Evolutionary conservation across 2,113 vertebrate genomes (phyloP), one percentile per base, ranked within the genome.

Genomic region (Oxyura jamaicensis): DNA sequence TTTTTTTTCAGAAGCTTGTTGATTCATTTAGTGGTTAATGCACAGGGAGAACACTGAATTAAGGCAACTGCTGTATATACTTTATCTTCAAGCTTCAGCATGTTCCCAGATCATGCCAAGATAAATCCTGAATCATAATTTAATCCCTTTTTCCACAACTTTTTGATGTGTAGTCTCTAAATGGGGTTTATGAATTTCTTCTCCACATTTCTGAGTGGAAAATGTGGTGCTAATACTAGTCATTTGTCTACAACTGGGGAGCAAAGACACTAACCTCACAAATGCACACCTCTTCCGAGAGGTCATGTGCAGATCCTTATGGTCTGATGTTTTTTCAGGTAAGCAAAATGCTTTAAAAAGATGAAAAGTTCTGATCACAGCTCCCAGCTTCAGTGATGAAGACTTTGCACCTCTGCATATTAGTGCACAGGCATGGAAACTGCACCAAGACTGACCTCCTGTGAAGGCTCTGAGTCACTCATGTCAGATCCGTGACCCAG

Each of bases 371-470:
- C 56, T 56, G n/a, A 23, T 59, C 15, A 3, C 36, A 36, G n/a
- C 33, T 88, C 50, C 10, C 28, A 79, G 28, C 56, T 92, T 39
- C 22, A 52, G 19, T 17, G 9, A 4, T 60, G 52, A 76, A n/a
- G n/a, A 33, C 21, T 44, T 63, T 3, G 6, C 35, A 13, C 12
- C 19, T 46, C 55, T 75, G 16, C 1, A 1, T 1, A 0, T 58
- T 72, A 73, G 72, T 50, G 6, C 42, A 67, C 19, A 22, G 33
- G 17, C 4, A 6, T 36, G 31, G 68, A 79, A 76, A 41, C 8
- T 0, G 1, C 62, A 36, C 8, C 0, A 3, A 29, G 26, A 6
- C 19, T 83, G 22, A 50, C 13, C 2, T 58, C 7, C 44, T 65
- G 28, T 62, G 41, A 28, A 46, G 25, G 13, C 12, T 83, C 66